These are phyloP conservation scores for Pterocles burchelli DNA, from an alignment of 2,113 vertebrate species.

Conservation along the genomic window DNA sequence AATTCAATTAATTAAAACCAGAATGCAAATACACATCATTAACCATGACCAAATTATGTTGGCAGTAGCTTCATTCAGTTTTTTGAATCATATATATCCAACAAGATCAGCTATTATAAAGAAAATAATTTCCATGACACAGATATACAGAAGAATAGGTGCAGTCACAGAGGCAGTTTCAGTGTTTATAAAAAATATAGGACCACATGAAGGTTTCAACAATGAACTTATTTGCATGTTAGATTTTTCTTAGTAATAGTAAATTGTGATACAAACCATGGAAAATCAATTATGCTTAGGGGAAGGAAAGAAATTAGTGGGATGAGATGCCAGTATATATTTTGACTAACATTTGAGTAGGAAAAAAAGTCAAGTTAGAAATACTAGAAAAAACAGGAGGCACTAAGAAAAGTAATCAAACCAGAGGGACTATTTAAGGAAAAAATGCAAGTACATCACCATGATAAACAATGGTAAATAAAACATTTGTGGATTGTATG, in stretches of 20 bases:
- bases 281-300: background rate
- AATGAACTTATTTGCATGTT: background rate
- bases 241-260: background rate
- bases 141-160: background rate
- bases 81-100: background rate
- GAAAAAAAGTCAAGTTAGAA: background rate
- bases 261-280: background rate
- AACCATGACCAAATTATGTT: background rate
- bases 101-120: background rate
- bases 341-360: background rate
- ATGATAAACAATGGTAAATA: background rate
- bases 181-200: background rate
- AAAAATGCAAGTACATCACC: background rate
- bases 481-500: background rate
- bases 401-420: background rate
- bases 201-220: background rate
- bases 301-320: background rate
- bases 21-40: background rate
- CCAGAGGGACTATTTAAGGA: background rate
- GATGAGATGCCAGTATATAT: background rate
- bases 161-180: background rate
- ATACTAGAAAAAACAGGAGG: background rate
- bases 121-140: background rate
- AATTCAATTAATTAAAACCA: background rate
- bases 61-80: background rate